Percentiles rank a stretch among this genome's conserved stretches.
Evolutionary conservation across 2,113 vertebrate species (phyloP).

Genomic region (Syngnathus scovelli): DNA sequence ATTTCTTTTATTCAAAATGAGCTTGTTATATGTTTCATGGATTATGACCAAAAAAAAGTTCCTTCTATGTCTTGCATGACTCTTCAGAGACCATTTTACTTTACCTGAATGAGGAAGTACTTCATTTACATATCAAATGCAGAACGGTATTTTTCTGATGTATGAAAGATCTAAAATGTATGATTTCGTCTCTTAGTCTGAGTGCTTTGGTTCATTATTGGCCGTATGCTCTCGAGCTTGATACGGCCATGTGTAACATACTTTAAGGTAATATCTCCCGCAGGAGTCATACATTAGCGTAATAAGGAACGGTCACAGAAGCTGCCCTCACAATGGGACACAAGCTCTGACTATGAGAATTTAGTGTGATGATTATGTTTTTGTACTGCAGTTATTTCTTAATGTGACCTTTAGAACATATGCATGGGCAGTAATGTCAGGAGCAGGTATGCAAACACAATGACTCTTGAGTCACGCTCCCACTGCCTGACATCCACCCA

Average conservation of each 20-base stretch:
- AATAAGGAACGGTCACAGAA: slow-evolving; percentile 34
- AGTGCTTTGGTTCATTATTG: slow-evolving; percentile 45
- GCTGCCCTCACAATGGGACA: slow-evolving; percentile 31
- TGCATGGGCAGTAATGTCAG: slow-evolving; percentile 11
- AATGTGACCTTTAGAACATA: slow-evolving; percentile 33
- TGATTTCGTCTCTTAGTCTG: slow-evolving; percentile 26
- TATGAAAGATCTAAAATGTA: slow-evolving; percentile 24
- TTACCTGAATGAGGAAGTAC: slow-evolving; percentile 34
- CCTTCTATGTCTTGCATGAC: not conserved
- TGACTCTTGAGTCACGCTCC: slow-evolving; percentile 24
- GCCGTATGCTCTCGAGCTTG: slow-evolving; percentile 23
- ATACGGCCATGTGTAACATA: slow-evolving; percentile 42
- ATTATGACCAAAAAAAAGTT: not conserved
- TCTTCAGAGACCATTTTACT: slow-evolving; percentile 24
- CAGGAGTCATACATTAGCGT: slow-evolving; percentile 42
- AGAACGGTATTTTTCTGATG: not conserved
- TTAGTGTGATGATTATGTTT: slow-evolving; percentile 22
- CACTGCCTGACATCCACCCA: slow-evolving; percentile 28
- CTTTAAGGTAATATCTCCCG: slow-evolving; percentile 55
- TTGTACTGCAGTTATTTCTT: slow-evolving; percentile 25
- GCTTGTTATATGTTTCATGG: not conserved
- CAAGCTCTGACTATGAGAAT: slow-evolving; percentile 19
- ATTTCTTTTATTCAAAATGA: not conserved
- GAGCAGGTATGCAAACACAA: slow-evolving; percentile 32
- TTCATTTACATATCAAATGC: slow-evolving; percentile 55